These are phyloP conservation scores for Todus mexicanus DNA, from an alignment of 2,797 vertebrate species.

Conservation along the genomic window DNA sequence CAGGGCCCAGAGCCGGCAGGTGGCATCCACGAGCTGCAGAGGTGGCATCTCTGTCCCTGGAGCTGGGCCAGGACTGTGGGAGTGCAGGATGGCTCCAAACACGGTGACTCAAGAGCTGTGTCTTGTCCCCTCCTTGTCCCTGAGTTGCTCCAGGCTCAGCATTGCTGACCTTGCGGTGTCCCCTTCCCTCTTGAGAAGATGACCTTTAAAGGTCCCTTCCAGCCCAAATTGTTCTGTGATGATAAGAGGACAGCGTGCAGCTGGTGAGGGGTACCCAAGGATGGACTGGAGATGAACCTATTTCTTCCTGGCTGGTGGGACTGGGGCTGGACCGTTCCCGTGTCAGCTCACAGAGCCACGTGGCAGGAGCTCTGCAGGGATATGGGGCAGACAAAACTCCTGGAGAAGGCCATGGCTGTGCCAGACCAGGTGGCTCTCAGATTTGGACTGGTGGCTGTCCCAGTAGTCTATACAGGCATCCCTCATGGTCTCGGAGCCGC, in stretches of 20 bases:
- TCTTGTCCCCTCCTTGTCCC: not conserved
- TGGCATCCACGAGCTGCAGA: constrained; percentile 12
- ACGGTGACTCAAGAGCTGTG: not conserved
- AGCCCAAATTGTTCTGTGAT: not conserved
- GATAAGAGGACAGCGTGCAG: not conserved
- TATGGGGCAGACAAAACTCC: not conserved
- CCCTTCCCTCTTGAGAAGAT: not conserved
- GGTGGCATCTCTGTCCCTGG: not conserved
- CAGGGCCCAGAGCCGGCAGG: not conserved
- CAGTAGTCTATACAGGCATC: not conserved
- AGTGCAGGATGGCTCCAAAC: accelerated
- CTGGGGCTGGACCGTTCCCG: not conserved
- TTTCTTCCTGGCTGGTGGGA: not conserved
- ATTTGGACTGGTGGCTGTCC: not conserved
- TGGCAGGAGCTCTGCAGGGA: not conserved
- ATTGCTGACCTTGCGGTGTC: not conserved
- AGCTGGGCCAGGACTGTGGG: accelerated
- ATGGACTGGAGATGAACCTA: not conserved
- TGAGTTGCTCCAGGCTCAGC: not conserved
- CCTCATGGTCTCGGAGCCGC: accelerated
- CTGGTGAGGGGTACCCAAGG: not conserved
- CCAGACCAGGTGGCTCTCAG: not conserved
- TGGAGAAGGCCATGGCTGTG: not conserved
- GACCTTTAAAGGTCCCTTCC: not conserved
- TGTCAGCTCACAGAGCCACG: not conserved